Evolutionary conservation across 2,888 invertebrate genomes (phyloP), one percentile per base, ranked within the genome.

Genomic region (Andrena bicolor): DNA sequence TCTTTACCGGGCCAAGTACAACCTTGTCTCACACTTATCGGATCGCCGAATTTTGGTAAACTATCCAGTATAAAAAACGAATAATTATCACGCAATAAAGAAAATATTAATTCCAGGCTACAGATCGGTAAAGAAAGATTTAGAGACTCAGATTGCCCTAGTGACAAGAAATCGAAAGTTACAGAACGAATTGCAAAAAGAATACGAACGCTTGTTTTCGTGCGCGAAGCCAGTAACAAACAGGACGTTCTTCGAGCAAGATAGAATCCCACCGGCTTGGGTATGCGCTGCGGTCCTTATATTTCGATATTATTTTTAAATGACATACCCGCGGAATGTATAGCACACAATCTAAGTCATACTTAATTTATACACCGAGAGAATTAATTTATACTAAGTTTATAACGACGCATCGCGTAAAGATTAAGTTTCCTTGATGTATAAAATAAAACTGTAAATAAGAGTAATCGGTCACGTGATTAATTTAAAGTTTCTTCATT

Each of bases 31-130:
- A 98, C 99, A 0, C 94, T 99, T 26, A 96, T 99, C 75, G 99
- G 99, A 1, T 99, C 99, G 0, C 98, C 99, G 0, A 99, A 99
- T 94, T 98, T 99, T 92, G 99, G 99, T 92, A 96, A 96, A 41
- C 20, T 51, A 26, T 28, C 2, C 0, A 61, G 20, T 32, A n/a
- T 16, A 0, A 16, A 32, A 28, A 20, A 16, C 35, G 4, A 26
- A 13, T 10, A 16, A 2, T 23, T 20, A 32, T 6, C 32, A 16
- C 3, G 49, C 2, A 60, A 70, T 51, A 23, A 60, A 7, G n/a
- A 16, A 26, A 49, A 77, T 41, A n/a, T 35, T 23, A 10, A 72
- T 73, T 71, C 30, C 23, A 96, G 96, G 96, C 32, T 95, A 95
- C 85, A 95, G 99, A 75, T 99, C 99, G 0, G 98, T 99, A 0